phyloP scores from a whole-genome alignment of 2,113 vertebrate species.

The Gorsachius goisagi region DNA sequence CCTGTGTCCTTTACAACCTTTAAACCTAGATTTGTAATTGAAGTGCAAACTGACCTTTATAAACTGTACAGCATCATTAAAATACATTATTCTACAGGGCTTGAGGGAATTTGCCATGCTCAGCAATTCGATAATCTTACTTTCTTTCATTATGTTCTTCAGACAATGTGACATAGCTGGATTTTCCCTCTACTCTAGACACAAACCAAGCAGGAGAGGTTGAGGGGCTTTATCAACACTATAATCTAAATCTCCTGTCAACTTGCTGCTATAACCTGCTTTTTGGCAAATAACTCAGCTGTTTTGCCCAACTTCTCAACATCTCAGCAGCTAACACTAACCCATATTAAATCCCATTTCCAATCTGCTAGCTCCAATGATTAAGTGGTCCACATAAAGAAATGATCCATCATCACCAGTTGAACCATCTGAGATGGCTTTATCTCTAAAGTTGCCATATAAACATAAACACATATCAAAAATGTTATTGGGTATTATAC shows the following conservation, averaged over 20 bases:
- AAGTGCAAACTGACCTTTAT: slow-evolving; percentile 65
- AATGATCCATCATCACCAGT: background rate
- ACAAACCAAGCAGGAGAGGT: background rate
- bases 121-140: slow-evolving; percentile 35
- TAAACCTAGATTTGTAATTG: slow-evolving; percentile 38
- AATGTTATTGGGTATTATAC: background rate
- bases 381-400: background rate
- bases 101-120: slow-evolving; percentile 33
- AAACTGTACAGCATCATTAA: slow-evolving; percentile 8
- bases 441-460: background rate
- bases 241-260: background rate
- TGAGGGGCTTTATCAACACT: background rate
- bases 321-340: background rate
- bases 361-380: background rate
- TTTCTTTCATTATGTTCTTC: slow-evolving; percentile 6
- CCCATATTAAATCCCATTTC: background rate
- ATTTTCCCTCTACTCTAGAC: background rate
- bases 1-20: background rate
- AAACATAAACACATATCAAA: background rate
- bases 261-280: background rate
- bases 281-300: background rate
- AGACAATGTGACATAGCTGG: slow-evolving; percentile 16
- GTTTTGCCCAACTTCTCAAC: background rate
- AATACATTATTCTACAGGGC: slow-evolving; percentile 38
- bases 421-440: background rate